Percentiles rank a stretch among this genome's conserved stretches.
phyloP scores from a whole-genome alignment of 1,140 invertebrate species.

The Euura saliciscinereae region DNA sequence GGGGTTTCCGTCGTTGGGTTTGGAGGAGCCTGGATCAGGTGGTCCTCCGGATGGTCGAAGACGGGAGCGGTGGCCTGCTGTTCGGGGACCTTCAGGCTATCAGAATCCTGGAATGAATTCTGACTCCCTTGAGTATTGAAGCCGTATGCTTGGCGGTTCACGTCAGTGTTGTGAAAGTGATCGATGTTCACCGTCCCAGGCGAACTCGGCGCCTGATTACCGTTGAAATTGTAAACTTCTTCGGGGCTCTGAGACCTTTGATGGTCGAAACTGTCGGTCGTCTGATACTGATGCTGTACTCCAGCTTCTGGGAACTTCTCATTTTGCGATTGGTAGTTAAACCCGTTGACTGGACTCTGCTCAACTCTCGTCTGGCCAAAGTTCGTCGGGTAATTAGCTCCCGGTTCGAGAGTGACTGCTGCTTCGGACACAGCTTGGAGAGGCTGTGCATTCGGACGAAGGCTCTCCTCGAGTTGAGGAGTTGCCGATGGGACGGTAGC shows the following conservation, averaged over 20 bases:
- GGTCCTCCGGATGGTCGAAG: not conserved
- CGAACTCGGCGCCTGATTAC: not conserved
- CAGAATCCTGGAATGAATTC: too few species aligned
- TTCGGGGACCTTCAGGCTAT: not conserved
- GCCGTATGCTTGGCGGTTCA: not conserved
- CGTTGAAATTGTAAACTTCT: not conserved
- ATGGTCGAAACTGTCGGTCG: too few species aligned
- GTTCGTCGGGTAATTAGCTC: not conserved
- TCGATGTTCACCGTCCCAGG: not conserved
- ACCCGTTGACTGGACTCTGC: conserved; percentile 44
- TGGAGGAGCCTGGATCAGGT: conserved; percentile 11
- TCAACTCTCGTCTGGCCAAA: conserved; percentile 35
- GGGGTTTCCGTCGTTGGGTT: conserved; percentile 36
- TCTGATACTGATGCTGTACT: not conserved
- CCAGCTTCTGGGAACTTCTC: conserved; percentile 17
- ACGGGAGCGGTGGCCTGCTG: not conserved
- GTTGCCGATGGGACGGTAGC: not conserved
- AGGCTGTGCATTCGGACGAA: not conserved
- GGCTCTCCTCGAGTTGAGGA: not conserved
- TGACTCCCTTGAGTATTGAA: not conserved
- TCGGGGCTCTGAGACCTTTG: conserved; percentile 8
- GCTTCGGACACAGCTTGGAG: conserved; percentile 9
- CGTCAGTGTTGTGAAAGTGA: not conserved
- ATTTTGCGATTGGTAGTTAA: conserved; percentile 45
- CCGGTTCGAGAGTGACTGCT: not conserved